These are phyloP conservation scores for Carabus problematicus DNA, from an alignment of 2,888 invertebrate genomes.

Conservation along the genomic window DNA sequence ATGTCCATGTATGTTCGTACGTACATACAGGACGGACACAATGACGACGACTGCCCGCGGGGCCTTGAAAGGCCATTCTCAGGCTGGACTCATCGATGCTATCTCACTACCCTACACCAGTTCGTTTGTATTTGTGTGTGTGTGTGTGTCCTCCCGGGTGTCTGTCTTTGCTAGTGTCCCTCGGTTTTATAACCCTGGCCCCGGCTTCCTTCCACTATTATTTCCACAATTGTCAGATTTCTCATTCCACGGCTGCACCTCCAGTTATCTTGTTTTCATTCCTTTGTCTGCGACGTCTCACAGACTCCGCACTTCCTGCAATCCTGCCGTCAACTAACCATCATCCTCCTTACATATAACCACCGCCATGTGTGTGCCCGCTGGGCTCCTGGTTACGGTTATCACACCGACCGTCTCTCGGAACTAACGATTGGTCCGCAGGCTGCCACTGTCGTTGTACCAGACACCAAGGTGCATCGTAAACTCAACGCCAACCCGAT, in stretches of 20 bases:
- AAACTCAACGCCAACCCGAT: constrained; percentile 55
- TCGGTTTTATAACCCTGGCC: constrained; percentile 53
- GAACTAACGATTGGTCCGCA: too few species aligned
- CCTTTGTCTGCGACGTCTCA: constrained; percentile 31
- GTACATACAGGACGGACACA: constrained; percentile 34
- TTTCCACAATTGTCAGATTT: constrained; percentile 54
- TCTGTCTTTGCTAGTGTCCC: constrained; percentile 49
- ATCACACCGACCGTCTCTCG: constrained; percentile 56
- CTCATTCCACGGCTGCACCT: constrained; percentile 41
- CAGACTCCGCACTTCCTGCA: background rate
- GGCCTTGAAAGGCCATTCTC: constrained; percentile 48
- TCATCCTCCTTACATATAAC: constrained; percentile 10
- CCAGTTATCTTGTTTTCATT: constrained; percentile 54
- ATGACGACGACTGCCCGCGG: constrained; percentile 48
- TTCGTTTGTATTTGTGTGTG: background rate
- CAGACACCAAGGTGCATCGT: constrained; percentile 57
- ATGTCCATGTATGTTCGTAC: constrained; percentile 48
- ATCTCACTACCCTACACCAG: constrained; percentile 48
- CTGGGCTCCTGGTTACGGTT: constrained; percentile 58
- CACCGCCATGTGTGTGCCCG: constrained; percentile 46
- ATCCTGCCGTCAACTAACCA: background rate
- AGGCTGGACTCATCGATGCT: constrained; percentile 56
- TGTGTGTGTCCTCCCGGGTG: constrained; percentile 1
- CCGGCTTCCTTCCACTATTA: constrained; percentile 55
- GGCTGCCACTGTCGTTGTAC: constrained; percentile 47